Evolutionary conservation across 2,888 invertebrate genomes (phyloP).

Genomic region (Pristionchus exspectatus): DNA sequence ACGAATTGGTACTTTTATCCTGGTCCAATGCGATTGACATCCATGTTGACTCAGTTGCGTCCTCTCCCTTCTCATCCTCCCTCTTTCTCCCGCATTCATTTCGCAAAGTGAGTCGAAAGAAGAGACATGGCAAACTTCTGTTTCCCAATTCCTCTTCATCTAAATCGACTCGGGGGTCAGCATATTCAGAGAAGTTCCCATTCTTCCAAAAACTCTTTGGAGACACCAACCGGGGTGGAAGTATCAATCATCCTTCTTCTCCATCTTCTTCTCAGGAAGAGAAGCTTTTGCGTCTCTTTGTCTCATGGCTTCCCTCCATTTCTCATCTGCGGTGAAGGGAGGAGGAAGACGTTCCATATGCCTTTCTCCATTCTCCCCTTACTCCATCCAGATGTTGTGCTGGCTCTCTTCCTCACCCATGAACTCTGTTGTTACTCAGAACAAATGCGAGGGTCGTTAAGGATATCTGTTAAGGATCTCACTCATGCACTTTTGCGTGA

Average conservation of each 20-base stretch:
- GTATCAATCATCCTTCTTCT: conserved; percentile 7
- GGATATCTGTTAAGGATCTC: too few relatives aligned
- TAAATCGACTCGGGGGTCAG: neutral
- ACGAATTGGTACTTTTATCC: neutral
- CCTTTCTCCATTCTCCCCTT: neutral
- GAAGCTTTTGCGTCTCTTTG: conserved; percentile 17
- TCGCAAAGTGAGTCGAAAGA: conserved; percentile 18
- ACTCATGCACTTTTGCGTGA: neutral
- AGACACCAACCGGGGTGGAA: neutral
- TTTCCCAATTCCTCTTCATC: neutral
- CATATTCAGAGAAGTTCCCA: neutral
- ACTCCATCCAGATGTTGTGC: conserved; percentile 22
- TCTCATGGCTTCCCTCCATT: conserved; percentile 26
- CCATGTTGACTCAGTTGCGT: conserved; percentile 39
- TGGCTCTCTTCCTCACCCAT: neutral
- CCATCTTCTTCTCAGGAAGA: neutral
- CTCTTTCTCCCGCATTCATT: conserved; percentile 28
- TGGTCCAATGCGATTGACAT: neutral
- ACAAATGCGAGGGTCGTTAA: neutral
- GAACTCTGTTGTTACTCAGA: neutral
- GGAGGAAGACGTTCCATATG: conserved; percentile 36
- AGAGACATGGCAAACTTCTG: conserved; percentile 1
- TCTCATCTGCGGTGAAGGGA: neutral
- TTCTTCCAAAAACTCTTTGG: neutral
- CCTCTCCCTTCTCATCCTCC: neutral